Percentiles rank a stretch among this genome's conserved stretches.
phyloP scores from a whole-genome alignment of 1,140 invertebrate genomes.

The Caenorhabditis briggsae region DNA sequence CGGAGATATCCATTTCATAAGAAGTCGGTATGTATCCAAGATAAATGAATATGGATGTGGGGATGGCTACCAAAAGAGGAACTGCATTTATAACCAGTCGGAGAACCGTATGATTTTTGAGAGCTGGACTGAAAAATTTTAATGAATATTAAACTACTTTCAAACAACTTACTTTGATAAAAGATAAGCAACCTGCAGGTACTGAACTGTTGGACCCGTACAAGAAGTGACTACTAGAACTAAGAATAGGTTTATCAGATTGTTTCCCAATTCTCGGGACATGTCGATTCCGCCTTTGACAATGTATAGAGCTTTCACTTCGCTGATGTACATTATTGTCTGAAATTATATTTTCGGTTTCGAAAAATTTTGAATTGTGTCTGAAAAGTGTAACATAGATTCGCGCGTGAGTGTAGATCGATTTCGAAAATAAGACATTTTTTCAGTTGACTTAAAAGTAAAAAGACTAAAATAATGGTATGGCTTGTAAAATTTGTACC shows the following conservation, averaged over 20 bases:
- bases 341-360: background rate
- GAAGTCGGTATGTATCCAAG: background rate
- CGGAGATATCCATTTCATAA: constrained; percentile 23
- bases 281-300: constrained; percentile 12
- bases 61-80: background rate
- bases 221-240: constrained; percentile 16
- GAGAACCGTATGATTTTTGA: background rate
- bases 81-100: background rate
- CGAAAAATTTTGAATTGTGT: background rate
- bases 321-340: constrained; percentile 9
- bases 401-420: too few species aligned
- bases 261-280: background rate
- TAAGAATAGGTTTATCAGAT: background rate
- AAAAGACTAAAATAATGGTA: too few species aligned
- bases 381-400: too few species aligned
- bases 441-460: too few species aligned
- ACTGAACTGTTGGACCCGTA: constrained; percentile 4
- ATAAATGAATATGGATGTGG: background rate
- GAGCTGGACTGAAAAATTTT: background rate
- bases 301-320: constrained; percentile 16
- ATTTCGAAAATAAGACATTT: too few species aligned
- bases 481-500: too few species aligned
- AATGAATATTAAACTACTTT: background rate
- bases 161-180: background rate
- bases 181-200: constrained; percentile 2